A percentile compares a stretch with the other conserved stretches of the same genome.
These are phyloP conservation scores for Sarcophaga rosellei DNA, from an alignment of 2,888 invertebrate genomes.

Conservation along the genomic window DNA sequence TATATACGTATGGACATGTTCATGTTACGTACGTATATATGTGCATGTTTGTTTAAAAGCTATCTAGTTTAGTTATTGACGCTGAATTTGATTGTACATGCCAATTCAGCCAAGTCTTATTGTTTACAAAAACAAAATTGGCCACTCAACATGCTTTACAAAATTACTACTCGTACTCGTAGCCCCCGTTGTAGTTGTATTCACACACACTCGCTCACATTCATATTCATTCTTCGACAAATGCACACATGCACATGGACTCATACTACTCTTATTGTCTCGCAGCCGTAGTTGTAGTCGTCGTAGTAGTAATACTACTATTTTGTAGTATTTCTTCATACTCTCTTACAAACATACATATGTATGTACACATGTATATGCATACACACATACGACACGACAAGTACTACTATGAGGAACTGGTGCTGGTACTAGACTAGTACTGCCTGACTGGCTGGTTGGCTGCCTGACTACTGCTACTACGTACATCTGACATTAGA, in stretches of 20 bases:
- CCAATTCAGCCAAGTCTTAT: constrained; percentile 62
- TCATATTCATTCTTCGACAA: background rate
- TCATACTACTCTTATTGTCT: background rate
- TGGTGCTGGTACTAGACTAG: background rate
- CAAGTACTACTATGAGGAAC: background rate
- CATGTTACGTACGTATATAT: background rate
- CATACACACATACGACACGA: background rate
- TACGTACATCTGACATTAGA: constrained; percentile 5
- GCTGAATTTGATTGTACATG: constrained; percentile 64
- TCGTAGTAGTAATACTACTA: background rate
- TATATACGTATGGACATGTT: background rate
- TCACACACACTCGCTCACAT: background rate
- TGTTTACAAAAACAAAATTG: constrained; percentile 62
- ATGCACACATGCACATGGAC: background rate
- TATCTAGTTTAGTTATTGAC: constrained; percentile 63
- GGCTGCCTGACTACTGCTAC: background rate
- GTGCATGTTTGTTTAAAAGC: background rate
- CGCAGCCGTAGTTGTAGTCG: background rate
- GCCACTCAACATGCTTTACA: constrained; percentile 65
- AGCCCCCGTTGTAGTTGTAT: background rate
- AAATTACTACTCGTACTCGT: constrained; percentile 57
- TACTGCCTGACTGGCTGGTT: background rate
- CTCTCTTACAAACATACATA: constrained; percentile 27
- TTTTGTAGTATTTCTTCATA: constrained; percentile 21
- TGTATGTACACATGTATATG: constrained; percentile 1